Conservation (phyloP, 1,140 invertebrate species). For the Frieseomelitta varia region DNA sequence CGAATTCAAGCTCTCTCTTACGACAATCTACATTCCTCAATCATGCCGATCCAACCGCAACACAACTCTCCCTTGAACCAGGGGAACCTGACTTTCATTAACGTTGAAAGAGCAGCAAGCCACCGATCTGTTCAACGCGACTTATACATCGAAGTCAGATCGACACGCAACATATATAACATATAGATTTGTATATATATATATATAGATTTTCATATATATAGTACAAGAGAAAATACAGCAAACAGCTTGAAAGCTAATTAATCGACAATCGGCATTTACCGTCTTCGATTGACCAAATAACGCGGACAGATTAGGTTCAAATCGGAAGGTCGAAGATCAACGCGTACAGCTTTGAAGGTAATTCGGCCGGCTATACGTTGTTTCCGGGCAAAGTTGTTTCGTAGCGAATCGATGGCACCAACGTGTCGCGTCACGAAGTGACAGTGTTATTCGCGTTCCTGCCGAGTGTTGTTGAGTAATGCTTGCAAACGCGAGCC, state of each 20-base stretch:
- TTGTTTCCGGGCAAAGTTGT: background rate
- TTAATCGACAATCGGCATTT: background rate
- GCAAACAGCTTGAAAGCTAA: background rate
- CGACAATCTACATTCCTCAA: no score
- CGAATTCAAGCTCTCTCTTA: no score
- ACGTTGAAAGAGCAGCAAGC: no score
- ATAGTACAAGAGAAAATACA: background rate
- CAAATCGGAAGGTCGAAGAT: background rate
- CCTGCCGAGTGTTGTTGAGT: slow-evolving; percentile 22
- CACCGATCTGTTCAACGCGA: no score
- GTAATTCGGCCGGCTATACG: background rate
- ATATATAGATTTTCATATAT: no score
- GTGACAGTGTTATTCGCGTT: slow-evolving; percentile 32
- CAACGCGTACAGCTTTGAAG: background rate
- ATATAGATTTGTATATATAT: no score
- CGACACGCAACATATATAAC: no score
- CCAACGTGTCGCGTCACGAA: background rate
- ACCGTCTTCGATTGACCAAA: background rate
- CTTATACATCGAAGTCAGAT: no score
- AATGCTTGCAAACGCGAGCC: slow-evolving; percentile 49
- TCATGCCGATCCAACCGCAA: no score
- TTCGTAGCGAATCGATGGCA: background rate
- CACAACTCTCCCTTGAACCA: no score
- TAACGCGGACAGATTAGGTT: background rate
- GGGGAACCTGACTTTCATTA: no score